phyloP scores from a whole-genome alignment of 2,888 invertebrate species.

The Nomada lathburiana region DNA sequence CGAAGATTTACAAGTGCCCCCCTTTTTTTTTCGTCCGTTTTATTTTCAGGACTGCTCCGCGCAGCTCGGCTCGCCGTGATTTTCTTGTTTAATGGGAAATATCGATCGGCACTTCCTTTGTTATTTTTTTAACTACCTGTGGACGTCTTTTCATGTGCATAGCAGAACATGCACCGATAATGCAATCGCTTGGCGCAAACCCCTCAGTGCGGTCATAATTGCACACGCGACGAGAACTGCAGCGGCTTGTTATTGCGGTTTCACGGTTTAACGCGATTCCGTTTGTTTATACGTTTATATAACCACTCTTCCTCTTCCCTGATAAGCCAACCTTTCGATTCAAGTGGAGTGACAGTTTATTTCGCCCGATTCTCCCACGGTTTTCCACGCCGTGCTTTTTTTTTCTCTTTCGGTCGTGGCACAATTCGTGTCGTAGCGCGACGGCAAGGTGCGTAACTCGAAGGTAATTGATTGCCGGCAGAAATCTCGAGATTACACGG shows the following conservation, averaged over 20 bases:
- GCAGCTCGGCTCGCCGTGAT: no score
- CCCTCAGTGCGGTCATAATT: constrained; percentile 39
- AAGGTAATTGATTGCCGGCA: background rate
- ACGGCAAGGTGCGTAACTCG: no score
- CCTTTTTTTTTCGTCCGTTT: background rate
- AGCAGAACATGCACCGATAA: constrained; percentile 48
- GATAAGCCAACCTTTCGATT: constrained; percentile 4
- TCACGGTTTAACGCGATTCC: constrained; percentile 39
- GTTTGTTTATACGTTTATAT: constrained; percentile 30
- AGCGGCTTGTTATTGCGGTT: constrained; percentile 47
- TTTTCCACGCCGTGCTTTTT: background rate
- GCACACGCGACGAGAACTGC: constrained; percentile 44
- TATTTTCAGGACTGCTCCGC: background rate
- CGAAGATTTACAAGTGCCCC: constrained; percentile 32
- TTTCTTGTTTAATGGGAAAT: background rate
- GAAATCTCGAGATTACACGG: background rate
- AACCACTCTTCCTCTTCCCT: constrained; percentile 22
- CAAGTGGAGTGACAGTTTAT: background rate
- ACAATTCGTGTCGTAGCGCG: no score
- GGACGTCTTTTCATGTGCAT: constrained; percentile 36
- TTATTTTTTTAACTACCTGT: background rate
- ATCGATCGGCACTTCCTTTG: no score
- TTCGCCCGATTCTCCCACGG: background rate
- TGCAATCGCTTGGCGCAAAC: constrained; percentile 19
- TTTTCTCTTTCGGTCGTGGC: no score